Percentiles rank a stretch among this genome's conserved stretches.
Conservation (phyloP, 2,113 vertebrate genomes). For the Eupsittula cactorum region DNA sequence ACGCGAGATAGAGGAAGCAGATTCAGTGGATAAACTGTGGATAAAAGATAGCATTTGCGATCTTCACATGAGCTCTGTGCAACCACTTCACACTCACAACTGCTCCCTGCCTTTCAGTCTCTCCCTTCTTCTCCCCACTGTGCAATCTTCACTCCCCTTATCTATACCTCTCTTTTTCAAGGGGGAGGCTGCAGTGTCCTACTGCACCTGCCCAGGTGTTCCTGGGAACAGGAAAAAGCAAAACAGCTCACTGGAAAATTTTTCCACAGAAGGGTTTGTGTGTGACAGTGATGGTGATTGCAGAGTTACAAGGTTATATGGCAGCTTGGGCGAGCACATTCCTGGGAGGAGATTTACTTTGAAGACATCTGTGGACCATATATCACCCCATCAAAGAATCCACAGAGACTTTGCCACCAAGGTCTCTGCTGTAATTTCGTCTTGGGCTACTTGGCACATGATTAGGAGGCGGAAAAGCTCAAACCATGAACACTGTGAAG, state of each 20-base stretch:
- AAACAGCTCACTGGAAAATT: background rate
- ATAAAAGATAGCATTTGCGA: background rate
- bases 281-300: background rate
- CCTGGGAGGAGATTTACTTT: background rate
- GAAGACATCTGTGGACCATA: background rate
- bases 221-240: background rate
- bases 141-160: background rate
- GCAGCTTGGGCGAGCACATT: background rate
- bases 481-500: background rate
- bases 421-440: background rate
- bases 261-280: background rate
- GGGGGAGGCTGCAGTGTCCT: background rate
- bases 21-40: background rate
- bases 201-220: background rate
- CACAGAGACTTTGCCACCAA: background rate
- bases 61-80: background rate
- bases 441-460: background rate
- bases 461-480: background rate
- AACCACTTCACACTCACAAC: background rate
- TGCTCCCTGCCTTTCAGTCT: background rate
- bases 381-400: background rate
- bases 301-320: background rate
- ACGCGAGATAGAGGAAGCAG: background rate
- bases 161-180: background rate
- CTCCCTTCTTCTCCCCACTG: background rate